Base-by-base conservation (phyloP, 2,797 vertebrate genomes). In the Dendrocincla fuliginosa region DNA sequence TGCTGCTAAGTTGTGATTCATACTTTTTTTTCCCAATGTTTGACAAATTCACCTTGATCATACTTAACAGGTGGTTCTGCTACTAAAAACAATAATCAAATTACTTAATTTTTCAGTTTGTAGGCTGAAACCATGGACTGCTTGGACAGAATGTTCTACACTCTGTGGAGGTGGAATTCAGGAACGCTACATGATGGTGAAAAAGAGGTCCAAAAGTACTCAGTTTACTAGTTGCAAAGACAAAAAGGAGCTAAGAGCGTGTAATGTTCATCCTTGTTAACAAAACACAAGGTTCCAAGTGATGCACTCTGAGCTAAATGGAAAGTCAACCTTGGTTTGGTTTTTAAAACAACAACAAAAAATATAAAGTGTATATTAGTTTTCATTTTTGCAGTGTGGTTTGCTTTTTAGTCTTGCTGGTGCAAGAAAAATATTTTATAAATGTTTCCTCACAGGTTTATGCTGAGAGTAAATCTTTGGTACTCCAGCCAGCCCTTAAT, bases 171-270 rank as follows among this genome's bases (percentile, higher is more conserved):
- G 99, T 10, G 99, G 99, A 37, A 99, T 99, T 95, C 99, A 99
- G 92, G 99, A 99, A 84, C 98, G 99, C 57, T 98, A 99, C 95
- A 99, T 99, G 99, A 98, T 98, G 5, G 99, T 99, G 39, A 99
- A 99, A 98, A 99, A 98, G 97, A 98, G 98, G 96, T 99, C 99
- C 97, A 99, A 99, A 98, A 98, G 98, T 67, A 97, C 98, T 84
- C 99, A 99, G 97, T 98, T 99, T 73, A 98, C 98, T 93, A 99
- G 99, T 96, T 99, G 99, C 98, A 99, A 99, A 97, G 99, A 99
- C 98, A 99, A 99, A 98, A 99, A 99, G 97, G 99, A 99, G 98
- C 99, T 99, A 93, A 98, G 99, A 84, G 99, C 99, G 9, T 99
- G 99, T 95, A 99, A 99, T 3, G 99, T 99, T 94, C 99, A 99